Percentiles rank a stretch among this genome's conserved stretches.
phyloP scores from a whole-genome alignment of 2,113 vertebrate species.

The Muntiacus muntjak region DNA sequence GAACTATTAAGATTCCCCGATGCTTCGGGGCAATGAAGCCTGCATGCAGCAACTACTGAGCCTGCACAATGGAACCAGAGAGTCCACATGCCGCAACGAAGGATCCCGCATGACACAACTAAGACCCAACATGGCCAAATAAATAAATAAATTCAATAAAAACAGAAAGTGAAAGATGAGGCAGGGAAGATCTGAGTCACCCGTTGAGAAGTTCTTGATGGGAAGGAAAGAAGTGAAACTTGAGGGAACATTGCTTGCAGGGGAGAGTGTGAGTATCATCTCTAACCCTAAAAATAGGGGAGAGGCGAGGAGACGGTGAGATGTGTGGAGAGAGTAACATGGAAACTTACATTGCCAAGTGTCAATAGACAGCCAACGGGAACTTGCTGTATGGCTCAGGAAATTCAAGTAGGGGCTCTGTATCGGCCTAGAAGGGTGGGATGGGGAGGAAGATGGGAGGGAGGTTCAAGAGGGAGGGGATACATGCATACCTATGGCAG shows the following conservation, averaged over 20 bases:
- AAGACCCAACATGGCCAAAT: neutral
- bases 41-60: neutral
- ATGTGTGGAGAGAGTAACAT: neutral
- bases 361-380: neutral
- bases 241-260: neutral
- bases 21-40: neutral
- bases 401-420: neutral
- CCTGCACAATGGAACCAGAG: neutral
- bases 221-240: neutral
- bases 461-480: neutral
- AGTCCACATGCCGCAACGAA: accelerated
- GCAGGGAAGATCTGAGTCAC: neutral
- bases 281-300: neutral
- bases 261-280: neutral
- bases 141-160: neutral
- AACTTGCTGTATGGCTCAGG: neutral
- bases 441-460: neutral
- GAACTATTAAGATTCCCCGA: neutral
- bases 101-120: neutral
- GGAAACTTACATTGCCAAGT: neutral
- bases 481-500: neutral
- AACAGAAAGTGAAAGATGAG: neutral
- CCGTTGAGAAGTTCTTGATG: neutral
- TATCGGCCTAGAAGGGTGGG: neutral
- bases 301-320: neutral